Evolutionary conservation across 2,797 vertebrate species (phyloP), one percentile per base, ranked within the genome.

Genomic region (Malacoraja senta): DNA sequence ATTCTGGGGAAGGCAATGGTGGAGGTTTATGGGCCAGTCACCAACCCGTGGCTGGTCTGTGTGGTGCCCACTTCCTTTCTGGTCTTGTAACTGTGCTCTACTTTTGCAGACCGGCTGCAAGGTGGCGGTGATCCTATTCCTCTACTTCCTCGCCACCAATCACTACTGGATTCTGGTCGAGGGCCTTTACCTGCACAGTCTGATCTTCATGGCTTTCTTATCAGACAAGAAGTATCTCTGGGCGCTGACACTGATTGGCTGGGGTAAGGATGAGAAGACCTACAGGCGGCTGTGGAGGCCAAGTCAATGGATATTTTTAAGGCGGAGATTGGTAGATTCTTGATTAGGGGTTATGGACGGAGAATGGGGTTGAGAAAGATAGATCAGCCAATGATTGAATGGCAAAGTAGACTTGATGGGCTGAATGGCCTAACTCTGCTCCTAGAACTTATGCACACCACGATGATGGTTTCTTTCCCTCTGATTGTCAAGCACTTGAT

Each of bases 161-260:
- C 98, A 98, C 95, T 99, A 97, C 95, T 99, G 98, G 98, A 98
- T 99, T 94, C 96, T 99, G 94, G 98, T 98, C 95, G 98, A 99
- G 96, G 98, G 98, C 0, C 95, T 99, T 93, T 99, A 99, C 95
- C 95, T 99, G 32, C 98, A 99, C 93, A 98, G 98, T 93, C 96
- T 99, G 92, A 98, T 99, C 96, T 99, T 98, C 96, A 98, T 98
- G 98, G 98, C 98, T 94, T 98, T 98, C 95, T 96, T 98, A 72
- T 98, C 98, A 7, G 97, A 98, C 95, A 98, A 97, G 95, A 98
- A 95, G 95, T 98, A 98, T 95, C 95, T 98, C 71, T 98, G 98
- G 97, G 97, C 97, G 78, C 97, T 99, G 93, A 98, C 96, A 93
- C 96, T 98, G 96, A 98, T 98, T 0, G 98, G 98, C 86, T 99